phyloP scores from a whole-genome alignment of 1,140 invertebrate species.

The Drosophila nigrodunni region DNA sequence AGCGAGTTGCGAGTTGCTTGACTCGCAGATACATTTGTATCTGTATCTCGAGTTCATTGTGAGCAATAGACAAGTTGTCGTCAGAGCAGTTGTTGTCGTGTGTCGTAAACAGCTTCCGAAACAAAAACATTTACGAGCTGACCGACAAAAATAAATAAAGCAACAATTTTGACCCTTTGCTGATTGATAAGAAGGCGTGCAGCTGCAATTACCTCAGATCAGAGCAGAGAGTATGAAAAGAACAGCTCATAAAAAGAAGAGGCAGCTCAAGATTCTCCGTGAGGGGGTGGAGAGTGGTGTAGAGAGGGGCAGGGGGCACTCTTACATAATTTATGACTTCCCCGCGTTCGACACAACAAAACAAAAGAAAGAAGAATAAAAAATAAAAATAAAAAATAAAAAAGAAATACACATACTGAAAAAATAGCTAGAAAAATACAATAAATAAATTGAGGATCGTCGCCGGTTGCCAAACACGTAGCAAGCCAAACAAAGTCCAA shows the following conservation, averaged over 20 bases:
- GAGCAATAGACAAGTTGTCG: slow-evolving; percentile 19
- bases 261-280: not conserved
- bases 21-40: slow-evolving; percentile 44
- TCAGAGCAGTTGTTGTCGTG: not conserved
- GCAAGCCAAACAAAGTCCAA: slow-evolving; percentile 78
- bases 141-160: not conserved
- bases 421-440: slow-evolving; percentile 71
- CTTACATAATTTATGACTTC: slow-evolving; percentile 83
- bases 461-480: slow-evolving; percentile 79
- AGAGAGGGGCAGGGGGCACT: slow-evolving; percentile 17
- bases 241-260: slow-evolving; percentile 31
- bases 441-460: slow-evolving; percentile 81
- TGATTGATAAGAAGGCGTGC: slow-evolving; percentile 32
- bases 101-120: slow-evolving; percentile 12
- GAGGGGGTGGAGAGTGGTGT: not conserved
- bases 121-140: slow-evolving; percentile 31
- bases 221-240: too few relatives aligned
- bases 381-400: not conserved
- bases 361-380: not conserved
- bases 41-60: slow-evolving; percentile 41
- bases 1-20: slow-evolving; percentile 10
- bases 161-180: slow-evolving; percentile 26
- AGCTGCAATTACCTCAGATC: slow-evolving; percentile 52
- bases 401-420: not conserved
- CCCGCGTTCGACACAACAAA: slow-evolving; percentile 31